Evolutionary conservation across 1,140 invertebrate genomes (phyloP), one percentile per base, ranked within the genome.

Genomic region (Antheraea pernyi): DNA sequence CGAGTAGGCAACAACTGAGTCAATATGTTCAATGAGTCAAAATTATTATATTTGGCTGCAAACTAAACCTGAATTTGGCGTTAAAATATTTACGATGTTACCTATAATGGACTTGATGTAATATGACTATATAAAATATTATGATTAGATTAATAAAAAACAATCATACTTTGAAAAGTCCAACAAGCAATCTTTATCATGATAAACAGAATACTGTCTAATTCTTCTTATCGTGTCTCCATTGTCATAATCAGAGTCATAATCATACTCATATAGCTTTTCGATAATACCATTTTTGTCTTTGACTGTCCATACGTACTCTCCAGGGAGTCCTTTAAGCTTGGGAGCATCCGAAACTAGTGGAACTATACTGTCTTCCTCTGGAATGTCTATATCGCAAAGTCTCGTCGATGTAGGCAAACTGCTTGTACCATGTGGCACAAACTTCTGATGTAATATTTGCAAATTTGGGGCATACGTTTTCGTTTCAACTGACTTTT

Each of bases 121-220:
- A 42, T 7, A 8, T 42, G 39, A 11, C 11, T 9, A 42, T 42
- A 53, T 53, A 53, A 53, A 53, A 13, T 13, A 53, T 53, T 53
- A 53, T 11, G 46, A 53, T n/a, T 53, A 53, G 16, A 53, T n/a
- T 13, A 16, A 53, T 16, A 16, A 53, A 53, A 53, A 53, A 0
- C 7, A 53, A 1, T 60, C 59, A 30, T 62, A 76, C 83, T 68
- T 78, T 18, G 71, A 61, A 71, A 72, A 81, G 79, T 89, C 85
- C 63, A 90, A 75, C n/a, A 90, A 67, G 60, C 85, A 88, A 62
- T 91, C 86, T 62, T 84, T 87, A 71, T 90, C 89, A 60, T 80
- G 79, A 73, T 88, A 89, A 48, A 91, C 89, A 22, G 89, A 86
- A 80, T 91, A 91, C 71, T 90, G 71, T 68, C 88, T 81, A 67